Base-by-base conservation (phyloP, 1,140 invertebrate genomes). In the Drosophila littoralis region DNA sequence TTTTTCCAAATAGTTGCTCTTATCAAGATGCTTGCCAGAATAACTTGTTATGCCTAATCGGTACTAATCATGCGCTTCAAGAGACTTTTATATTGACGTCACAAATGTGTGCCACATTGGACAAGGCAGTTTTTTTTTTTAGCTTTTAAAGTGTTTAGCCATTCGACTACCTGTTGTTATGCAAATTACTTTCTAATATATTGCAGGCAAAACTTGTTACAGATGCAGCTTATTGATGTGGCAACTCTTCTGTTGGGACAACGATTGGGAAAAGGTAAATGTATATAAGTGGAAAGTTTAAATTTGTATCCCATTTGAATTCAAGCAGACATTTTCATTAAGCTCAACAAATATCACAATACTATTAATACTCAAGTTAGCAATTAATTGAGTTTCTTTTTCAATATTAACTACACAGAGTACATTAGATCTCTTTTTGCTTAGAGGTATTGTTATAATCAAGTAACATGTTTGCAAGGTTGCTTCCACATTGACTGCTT, bases 1-100 rank as follows among this genome's bases (percentile, higher is more conserved):
- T 9, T 38, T 46, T 52, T 46, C 57, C 32, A 73, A 45, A 28
- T 50, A n/a, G 46, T 15, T 43, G 2, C 6, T 64, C 7, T 45
- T 54, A 65, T 54, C 61, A 65, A 65, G 10, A 12, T 35, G 17
- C 9, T 9, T 8, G 46, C 22, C 12, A 5, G 45, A 51, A 46
- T 33, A 72, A 72, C 69, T 42, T 48, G 61, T 72, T 67, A 59
- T 73, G 22, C 33, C n/a, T 48, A 57, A 71, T 42, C 7, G 3
- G 4, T 28, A n/a, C 36, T n/a, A 57, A 28, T 32, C 7, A 17
- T 7, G 15, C 36, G 36, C 6, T 55, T 55, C 7, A 13, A 40
- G 36, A 4, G 52, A n/a, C 1, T 3, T 8, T 28, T 40, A 8
- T 38, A 22, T 10, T 33, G 8, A 45, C 28, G 40, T 45, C 55